Conservation (phyloP, 2,888 invertebrate species). For the Eledone cirrhosa region DNA sequence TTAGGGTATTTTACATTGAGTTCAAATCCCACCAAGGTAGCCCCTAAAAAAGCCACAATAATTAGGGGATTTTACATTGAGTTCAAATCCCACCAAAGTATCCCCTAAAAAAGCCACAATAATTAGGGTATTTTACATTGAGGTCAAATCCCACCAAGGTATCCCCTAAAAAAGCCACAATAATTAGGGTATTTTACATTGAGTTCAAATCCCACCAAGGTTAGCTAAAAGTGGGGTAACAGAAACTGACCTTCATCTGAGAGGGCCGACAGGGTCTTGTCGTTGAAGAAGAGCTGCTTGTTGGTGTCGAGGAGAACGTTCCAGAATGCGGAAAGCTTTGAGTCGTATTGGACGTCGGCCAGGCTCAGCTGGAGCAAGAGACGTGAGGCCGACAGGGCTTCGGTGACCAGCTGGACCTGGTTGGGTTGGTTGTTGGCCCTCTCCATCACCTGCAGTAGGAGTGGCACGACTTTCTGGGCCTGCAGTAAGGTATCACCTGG, state of each 20-base stretch:
- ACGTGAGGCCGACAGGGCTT: constrained; percentile 77
- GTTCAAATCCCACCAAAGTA: not conserved
- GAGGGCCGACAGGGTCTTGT: constrained; percentile 79
- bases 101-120: not conserved
- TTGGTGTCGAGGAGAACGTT: constrained; percentile 78
- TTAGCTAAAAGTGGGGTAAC: not conserved
- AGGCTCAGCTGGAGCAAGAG: constrained; percentile 75
- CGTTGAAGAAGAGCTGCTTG: constrained; percentile 83
- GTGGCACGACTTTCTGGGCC: constrained; percentile 70
- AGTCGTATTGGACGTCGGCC: constrained; percentile 64
- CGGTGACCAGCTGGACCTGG: constrained; percentile 74
- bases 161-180: too few species aligned
- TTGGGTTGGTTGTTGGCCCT: constrained; percentile 80
- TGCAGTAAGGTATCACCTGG: constrained; percentile 60
- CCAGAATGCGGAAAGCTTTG: constrained; percentile 75
- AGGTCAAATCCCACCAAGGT: too few species aligned
- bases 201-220: not conserved
- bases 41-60: too few species aligned
- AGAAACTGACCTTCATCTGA: constrained; percentile 73
- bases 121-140: not conserved
- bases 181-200: too few species aligned
- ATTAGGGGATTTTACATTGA: not conserved
- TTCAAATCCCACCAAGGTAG: too few species aligned
- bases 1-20: too few species aligned
- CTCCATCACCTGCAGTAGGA: constrained; percentile 78